Evolutionary conservation across 92 coral and sea anemone species (phyloP).

Genomic region (Actinernus sp.): DNA sequence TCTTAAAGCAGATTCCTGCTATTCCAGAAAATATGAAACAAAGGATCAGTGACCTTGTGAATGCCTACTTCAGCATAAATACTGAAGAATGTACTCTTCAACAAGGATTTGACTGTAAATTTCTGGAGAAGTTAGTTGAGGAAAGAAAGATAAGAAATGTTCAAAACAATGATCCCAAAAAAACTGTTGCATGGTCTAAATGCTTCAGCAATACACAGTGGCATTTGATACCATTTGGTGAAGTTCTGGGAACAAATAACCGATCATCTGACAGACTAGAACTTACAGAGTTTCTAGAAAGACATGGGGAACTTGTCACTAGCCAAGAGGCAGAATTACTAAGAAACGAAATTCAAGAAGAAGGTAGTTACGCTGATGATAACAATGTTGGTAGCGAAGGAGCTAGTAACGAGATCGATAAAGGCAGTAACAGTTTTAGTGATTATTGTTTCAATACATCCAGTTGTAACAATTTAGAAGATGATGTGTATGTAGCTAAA

Average conservation of each 20-base stretch:
- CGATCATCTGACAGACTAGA: conserved; percentile 21
- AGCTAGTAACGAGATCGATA: too few relatives aligned
- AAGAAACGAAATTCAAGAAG: too few relatives aligned
- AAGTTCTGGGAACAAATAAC: conserved; percentile 55
- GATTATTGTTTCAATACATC: too few relatives aligned
- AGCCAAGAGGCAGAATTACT: too few relatives aligned
- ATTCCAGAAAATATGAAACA: conserved; percentile 31
- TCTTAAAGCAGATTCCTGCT: conserved; percentile 54
- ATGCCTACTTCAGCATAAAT: background rate
- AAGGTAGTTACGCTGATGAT: too few relatives aligned
- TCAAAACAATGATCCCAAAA: background rate
- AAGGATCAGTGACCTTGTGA: conserved; percentile 38
- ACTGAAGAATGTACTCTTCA: background rate
- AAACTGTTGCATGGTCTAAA: conserved; percentile 43
- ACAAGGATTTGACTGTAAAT: background rate
- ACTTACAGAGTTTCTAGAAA: conserved; percentile 3
- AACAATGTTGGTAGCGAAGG: too few relatives aligned
- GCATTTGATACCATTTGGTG: conserved; percentile 80
- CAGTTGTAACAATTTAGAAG: too few relatives aligned
- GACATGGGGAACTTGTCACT: too few relatives aligned
- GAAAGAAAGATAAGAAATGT: background rate
- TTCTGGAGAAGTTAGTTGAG: background rate
- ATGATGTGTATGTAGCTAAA: too few relatives aligned
- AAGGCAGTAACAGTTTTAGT: too few relatives aligned
- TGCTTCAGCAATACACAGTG: conserved; percentile 49